Evolutionary conservation across 2,888 invertebrate genomes (phyloP).

Genomic region (Gnatocerus cornutus): DNA sequence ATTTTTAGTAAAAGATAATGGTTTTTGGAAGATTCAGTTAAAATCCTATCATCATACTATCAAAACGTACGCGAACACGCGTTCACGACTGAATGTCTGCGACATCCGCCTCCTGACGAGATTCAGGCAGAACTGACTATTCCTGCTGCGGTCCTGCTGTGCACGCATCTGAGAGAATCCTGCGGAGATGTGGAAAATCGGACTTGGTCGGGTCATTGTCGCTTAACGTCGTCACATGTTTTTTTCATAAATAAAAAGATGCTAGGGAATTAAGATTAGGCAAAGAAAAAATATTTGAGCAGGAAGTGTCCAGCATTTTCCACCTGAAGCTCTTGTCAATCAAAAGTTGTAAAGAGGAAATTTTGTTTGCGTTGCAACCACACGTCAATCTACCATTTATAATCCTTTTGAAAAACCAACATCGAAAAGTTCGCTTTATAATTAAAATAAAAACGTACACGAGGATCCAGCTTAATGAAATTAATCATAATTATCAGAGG

Average conservation of each 20-base stretch:
- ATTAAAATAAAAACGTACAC: too few species aligned
- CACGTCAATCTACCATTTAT: neutral
- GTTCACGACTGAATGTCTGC: neutral
- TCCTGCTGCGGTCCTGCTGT: constrained; percentile 54
- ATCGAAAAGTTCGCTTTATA: neutral
- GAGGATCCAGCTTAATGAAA: too few species aligned
- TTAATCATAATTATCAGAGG: too few species aligned
- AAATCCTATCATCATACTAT: constrained; percentile 21
- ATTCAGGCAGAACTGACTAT: constrained; percentile 56
- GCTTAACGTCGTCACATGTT: constrained; percentile 3
- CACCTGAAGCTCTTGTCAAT: too few species aligned
- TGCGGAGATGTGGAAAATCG: constrained; percentile 42
- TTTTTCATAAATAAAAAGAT: constrained; percentile 25
- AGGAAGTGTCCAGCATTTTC: too few species aligned
- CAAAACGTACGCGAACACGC: constrained; percentile 11
- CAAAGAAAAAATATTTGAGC: too few species aligned
- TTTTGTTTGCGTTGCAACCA: neutral
- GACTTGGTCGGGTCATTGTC: constrained; percentile 28
- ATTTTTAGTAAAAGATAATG: neutral
- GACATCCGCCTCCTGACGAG: constrained; percentile 30
- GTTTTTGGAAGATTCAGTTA: constrained; percentile 20
- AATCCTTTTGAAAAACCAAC: neutral
- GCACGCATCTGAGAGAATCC: constrained; percentile 48
- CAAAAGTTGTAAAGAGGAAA: neutral
- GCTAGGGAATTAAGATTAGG: neutral